Conservation (phyloP, 2,113 vertebrate genomes). For the Pitta sordida region DNA sequence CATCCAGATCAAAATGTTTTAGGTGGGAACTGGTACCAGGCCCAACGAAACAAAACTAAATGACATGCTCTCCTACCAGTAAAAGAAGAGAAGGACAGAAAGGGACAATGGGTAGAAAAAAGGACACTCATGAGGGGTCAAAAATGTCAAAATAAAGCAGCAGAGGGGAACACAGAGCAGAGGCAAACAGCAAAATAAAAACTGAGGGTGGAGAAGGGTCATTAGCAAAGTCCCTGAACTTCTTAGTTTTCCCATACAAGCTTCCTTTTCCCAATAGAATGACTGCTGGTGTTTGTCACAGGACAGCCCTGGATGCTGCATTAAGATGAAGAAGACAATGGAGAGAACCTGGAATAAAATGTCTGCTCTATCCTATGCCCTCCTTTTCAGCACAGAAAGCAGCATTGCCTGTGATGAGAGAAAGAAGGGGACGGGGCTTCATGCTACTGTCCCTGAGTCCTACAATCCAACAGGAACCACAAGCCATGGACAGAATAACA, state of each 20-base stretch:
- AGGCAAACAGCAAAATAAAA: background rate
- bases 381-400: background rate
- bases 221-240: background rate
- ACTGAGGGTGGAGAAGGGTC: background rate
- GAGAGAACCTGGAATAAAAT: background rate
- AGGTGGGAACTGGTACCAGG: background rate
- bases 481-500: background rate
- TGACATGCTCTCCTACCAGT: background rate
- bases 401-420: background rate
- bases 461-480: background rate
- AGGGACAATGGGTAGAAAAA: background rate
- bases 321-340: background rate
- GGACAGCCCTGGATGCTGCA: background rate
- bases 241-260: background rate
- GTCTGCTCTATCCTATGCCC: background rate
- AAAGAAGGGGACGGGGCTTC: background rate
- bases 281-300: background rate
- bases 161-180: background rate
- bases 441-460: background rate
- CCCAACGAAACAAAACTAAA: background rate
- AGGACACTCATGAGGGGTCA: background rate
- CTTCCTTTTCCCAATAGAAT: background rate
- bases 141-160: slow-evolving; percentile 8
- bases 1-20: background rate
- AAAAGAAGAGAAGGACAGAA: background rate